Evolutionary conservation across 1,140 invertebrate species (phyloP), one percentile per base, ranked within the genome.

Genomic region (Globodera ellingtonae): DNA sequence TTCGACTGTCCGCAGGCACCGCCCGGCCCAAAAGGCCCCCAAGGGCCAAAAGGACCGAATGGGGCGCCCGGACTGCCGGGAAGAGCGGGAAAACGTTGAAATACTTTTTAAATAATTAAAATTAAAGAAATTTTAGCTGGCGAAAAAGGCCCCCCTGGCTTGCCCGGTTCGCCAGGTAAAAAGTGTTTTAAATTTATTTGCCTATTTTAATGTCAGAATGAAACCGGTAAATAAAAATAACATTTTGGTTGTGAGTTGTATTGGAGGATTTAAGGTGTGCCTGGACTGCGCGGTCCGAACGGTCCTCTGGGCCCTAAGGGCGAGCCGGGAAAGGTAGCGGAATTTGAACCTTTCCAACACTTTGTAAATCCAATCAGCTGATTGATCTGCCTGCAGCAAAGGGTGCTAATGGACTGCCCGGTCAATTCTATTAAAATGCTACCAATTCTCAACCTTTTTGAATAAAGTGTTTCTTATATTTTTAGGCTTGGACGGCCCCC

Each of bases 21-120:
- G 24, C 67, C 77, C n/a, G 77, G 77, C 18, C 69, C 77, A 72
- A 78, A 52, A 78, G 77, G 77, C 24, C 69, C 69, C 6, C 67
- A 62, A 44, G 77, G 77, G 1, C 67, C 77, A 35, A 78, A 72
- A 73, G 77, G 77, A 7, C 66, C 69, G 4, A 78, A 73, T 56
- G 77, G 77, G 7, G 69, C 35, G 44, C 21, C 56, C 8, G 77
- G 77, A 74, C 50, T 35, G 69, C 67, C 77, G 46, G 77, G 77
- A 56, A 78, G 48, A 21, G n/a, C 66, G 18, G 77, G 77, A 78
- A 78, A 44, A 21, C 69, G 69, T 78, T 24, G 21, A 13, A 74
- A 9, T 35, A 2, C 35, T 35, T 35, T 24, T 48, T 66, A 18
- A 6, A 48, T n/a, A 77, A 66, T 9, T 52, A 4, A 66, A 7